Conservation (phyloP, 2,797 vertebrate species). For the Rallus crepitans region DNA sequence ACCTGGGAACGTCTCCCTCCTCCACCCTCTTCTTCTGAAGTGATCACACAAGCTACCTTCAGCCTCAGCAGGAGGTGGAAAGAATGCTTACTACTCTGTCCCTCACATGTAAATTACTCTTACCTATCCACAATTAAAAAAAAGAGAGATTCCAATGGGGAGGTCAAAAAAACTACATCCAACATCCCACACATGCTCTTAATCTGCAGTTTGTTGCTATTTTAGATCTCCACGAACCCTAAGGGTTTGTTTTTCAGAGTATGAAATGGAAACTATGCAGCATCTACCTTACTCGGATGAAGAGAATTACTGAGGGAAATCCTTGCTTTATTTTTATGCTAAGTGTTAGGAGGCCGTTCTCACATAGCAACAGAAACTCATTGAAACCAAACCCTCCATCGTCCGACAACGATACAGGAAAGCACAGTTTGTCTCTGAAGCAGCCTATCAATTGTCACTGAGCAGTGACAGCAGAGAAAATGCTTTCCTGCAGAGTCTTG, state of each 20-base stretch:
- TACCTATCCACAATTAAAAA: not conserved
- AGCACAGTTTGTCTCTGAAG: not conserved
- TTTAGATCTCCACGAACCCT: not conserved
- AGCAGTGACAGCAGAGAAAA: conserved; percentile 18
- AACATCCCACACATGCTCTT: not conserved
- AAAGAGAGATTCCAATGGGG: not conserved
- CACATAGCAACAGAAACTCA: conserved; percentile 17
- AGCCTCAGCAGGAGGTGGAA: not conserved
- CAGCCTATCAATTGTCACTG: not conserved
- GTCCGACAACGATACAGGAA: not conserved
- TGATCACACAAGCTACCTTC: not conserved
- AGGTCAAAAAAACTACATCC: not conserved
- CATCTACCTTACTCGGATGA: not conserved
- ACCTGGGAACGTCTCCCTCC: not conserved
- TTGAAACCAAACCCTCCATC: not conserved
- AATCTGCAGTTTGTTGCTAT: not conserved
- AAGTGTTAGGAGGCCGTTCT: not conserved
- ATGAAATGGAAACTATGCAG: not conserved
- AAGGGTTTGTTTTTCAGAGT: conserved; percentile 1
- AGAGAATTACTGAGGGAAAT: not conserved
- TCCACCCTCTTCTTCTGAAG: not conserved
- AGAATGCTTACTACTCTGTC: not conserved
- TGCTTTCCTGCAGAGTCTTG: conserved; percentile 1
- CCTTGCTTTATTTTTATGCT: not conserved
- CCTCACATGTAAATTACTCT: not conserved